Evolutionary conservation across 2,113 vertebrate genomes (phyloP).

Genomic region (Erinaceus europaeus): DNA sequence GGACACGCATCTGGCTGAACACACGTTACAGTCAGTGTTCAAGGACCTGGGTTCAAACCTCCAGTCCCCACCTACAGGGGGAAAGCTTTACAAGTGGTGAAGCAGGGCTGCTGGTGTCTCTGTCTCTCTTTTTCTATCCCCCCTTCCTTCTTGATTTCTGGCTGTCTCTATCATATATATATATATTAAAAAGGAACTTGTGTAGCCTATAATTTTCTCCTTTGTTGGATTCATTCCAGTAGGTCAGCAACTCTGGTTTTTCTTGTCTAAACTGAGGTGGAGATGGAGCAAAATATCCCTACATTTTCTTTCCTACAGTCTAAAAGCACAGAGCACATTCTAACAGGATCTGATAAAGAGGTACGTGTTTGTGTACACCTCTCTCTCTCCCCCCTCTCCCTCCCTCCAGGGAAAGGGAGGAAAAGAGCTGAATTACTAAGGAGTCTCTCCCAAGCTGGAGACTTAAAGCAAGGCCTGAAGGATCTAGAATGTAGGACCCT

Average conservation of each 20-base stretch:
- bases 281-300: not conserved
- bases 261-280: not conserved
- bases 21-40: too few species aligned
- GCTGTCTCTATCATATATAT: too few species aligned
- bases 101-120: too few species aligned
- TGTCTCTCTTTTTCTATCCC: too few species aligned
- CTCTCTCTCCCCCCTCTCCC: too few species aligned
- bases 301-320: not conserved
- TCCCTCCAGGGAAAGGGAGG: not conserved
- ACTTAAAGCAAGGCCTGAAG: not conserved
- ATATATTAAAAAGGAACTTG: too few species aligned
- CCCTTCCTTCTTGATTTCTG: too few species aligned
- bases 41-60: too few species aligned
- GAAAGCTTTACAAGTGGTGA: too few species aligned
- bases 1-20: too few species aligned
- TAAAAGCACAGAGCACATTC: not conserved
- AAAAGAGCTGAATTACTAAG: not conserved
- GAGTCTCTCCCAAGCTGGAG: not conserved
- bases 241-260: not conserved
- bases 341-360: not conserved
- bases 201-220: not conserved
- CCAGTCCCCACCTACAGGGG: too few species aligned
- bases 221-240: not conserved
- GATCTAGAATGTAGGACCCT: not conserved
- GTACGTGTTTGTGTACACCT: too few species aligned